phyloP scores from a whole-genome alignment of 1,140 invertebrate species.

The Scaptodrosophila lebanonensis region DNA sequence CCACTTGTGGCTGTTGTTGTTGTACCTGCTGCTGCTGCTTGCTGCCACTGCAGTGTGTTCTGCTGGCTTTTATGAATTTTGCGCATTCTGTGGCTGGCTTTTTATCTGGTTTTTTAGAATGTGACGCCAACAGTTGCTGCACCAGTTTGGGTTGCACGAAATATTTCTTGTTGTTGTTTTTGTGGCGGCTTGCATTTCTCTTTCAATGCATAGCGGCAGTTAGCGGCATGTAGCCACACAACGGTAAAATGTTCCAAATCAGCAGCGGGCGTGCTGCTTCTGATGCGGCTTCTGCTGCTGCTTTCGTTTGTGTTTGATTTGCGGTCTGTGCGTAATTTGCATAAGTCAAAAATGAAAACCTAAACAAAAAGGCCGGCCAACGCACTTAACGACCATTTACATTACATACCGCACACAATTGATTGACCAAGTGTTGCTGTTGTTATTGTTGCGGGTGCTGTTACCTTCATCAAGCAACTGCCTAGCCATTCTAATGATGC shows the following conservation, averaged over 20 bases:
- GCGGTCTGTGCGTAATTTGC: slow-evolving; percentile 40
- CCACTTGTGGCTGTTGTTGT: slow-evolving; percentile 14
- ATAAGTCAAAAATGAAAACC: slow-evolving; percentile 25
- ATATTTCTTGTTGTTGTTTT: too few relatives aligned
- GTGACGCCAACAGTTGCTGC: slow-evolving; percentile 44
- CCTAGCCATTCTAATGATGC: neutral
- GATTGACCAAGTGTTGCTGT: too few relatives aligned
- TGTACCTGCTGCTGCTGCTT: slow-evolving; percentile 37
- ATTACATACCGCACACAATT: too few relatives aligned
- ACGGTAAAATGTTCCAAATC: slow-evolving; percentile 68
- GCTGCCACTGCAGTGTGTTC: slow-evolving; percentile 37
- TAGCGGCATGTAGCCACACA: slow-evolving; percentile 26
- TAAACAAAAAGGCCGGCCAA: too few relatives aligned
- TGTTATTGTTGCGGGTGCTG: too few relatives aligned
- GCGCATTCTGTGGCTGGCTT: slow-evolving; percentile 63
- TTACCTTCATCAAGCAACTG: neutral
- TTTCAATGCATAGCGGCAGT: slow-evolving; percentile 23
- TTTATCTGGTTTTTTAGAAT: slow-evolving; percentile 69
- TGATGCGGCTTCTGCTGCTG: too few relatives aligned
- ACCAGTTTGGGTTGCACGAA: slow-evolving; percentile 43
- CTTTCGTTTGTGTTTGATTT: slow-evolving; percentile 53
- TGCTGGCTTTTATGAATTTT: slow-evolving; percentile 72
- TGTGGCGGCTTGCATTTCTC: slow-evolving; percentile 59
- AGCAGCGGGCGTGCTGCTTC: too few relatives aligned
- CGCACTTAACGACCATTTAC: too few relatives aligned